Conservation (phyloP, 2,888 invertebrate genomes). For the Pristionchus japonicus region DNA sequence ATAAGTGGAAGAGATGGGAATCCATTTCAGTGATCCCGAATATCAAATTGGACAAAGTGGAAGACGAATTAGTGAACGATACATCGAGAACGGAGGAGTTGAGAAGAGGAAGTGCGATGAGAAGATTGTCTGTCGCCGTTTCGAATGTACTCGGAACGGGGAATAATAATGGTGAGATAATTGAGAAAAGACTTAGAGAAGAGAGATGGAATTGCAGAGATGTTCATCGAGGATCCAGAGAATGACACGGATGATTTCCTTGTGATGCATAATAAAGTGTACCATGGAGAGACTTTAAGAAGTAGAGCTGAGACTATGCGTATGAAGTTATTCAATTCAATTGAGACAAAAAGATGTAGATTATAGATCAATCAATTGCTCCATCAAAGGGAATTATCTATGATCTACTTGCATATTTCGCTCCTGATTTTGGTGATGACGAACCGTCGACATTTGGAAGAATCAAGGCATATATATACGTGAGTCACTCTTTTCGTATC, state of each 20-base stretch:
- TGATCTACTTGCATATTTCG: background rate
- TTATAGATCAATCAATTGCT: background rate
- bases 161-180: background rate
- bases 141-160: background rate
- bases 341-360: background rate
- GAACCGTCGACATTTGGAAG: background rate
- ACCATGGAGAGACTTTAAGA: slow-evolving; percentile 58
- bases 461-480: background rate
- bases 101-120: background rate
- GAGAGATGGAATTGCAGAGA: background rate
- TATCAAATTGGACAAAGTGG: background rate
- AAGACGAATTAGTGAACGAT: background rate
- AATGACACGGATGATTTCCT: slow-evolving; percentile 58
- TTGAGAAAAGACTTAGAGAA: no score
- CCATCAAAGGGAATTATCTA: background rate
- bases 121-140: background rate
- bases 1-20: no score
- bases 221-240: slow-evolving; percentile 21
- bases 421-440: background rate
- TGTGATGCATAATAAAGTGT: slow-evolving; percentile 58
- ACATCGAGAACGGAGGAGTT: background rate
- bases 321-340: background rate
- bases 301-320: slow-evolving; percentile 50
- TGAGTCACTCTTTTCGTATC: background rate
- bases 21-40: background rate